Evolutionary conservation across 2,888 invertebrate species (phyloP).

Genomic region (Myathropa florea): DNA sequence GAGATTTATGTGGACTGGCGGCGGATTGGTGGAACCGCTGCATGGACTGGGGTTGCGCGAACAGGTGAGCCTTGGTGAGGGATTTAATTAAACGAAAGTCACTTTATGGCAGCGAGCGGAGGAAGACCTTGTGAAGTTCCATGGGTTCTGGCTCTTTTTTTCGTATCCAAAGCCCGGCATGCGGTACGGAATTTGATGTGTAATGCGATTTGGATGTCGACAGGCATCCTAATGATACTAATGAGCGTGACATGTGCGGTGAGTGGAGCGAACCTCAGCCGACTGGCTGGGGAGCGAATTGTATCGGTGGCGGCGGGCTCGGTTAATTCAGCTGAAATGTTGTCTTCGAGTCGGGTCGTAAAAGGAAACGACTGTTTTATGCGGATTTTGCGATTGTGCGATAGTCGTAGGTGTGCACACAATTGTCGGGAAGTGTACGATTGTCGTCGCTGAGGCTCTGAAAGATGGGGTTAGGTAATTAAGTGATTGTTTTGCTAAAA

Average conservation of each 20-base stretch:
- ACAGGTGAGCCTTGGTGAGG: neutral
- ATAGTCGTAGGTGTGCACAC: neutral
- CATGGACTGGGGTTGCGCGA: no score
- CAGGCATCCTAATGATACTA: constrained; percentile 28
- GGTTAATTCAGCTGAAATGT: constrained; percentile 2
- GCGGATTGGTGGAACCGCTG: neutral
- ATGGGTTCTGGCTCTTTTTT: neutral
- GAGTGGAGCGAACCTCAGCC: neutral
- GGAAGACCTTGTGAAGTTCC: neutral
- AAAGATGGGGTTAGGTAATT: constrained; percentile 9
- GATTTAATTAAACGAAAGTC: constrained; percentile 41
- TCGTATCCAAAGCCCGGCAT: neutral
- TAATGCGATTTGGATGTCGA: constrained; percentile 24
- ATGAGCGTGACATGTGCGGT: constrained; percentile 30
- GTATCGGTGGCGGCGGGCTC: neutral
- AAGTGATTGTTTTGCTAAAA: constrained; percentile 34
- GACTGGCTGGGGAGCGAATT: neutral
- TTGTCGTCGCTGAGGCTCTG: neutral
- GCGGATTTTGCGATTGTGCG: neutral
- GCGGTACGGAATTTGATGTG: constrained; percentile 13
- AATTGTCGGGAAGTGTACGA: neutral
- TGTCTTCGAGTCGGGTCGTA: constrained; percentile 5
- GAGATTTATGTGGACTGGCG: constrained; percentile 38
- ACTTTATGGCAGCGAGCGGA: neutral
- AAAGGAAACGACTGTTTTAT: constrained; percentile 33